Conservation (phyloP, 2,888 invertebrate genomes). For the Platerodrilus igneus region DNA sequence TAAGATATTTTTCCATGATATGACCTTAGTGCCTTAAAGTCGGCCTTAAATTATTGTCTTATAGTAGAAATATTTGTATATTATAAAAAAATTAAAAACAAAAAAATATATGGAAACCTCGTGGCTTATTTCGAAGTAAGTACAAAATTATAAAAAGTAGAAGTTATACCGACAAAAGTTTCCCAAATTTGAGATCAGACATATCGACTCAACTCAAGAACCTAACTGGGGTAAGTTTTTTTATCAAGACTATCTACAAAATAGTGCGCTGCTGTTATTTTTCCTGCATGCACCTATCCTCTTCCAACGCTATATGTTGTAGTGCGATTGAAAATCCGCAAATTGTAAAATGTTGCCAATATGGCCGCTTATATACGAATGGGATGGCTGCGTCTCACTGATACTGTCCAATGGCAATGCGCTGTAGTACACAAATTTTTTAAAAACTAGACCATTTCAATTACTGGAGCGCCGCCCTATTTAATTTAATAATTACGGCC, state of each 20-base stretch:
- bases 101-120: constrained; percentile 37
- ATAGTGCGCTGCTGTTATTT: constrained; percentile 1
- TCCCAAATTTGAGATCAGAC: constrained; percentile 3
- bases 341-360: constrained; percentile 17
- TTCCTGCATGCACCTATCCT: background rate
- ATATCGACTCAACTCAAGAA: constrained; percentile 5
- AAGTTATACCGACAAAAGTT: constrained; percentile 30
- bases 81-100: constrained; percentile 37
- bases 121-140: constrained; percentile 42
- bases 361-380: constrained; percentile 32
- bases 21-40: constrained; percentile 49
- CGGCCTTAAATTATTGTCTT: constrained; percentile 44
- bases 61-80: constrained; percentile 46
- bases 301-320: background rate
- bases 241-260: no score
- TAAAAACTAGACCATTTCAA: constrained; percentile 28
- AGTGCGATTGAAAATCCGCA: constrained; percentile 1
- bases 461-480: constrained; percentile 17
- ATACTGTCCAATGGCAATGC: constrained; percentile 23
- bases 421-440: constrained; percentile 24
- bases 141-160: constrained; percentile 25
- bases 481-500: constrained; percentile 11
- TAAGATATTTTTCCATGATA: constrained; percentile 44
- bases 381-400: constrained; percentile 22
- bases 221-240: constrained; percentile 11